A percentile compares a stretch with the other conserved stretches of the same genome.
These are phyloP conservation scores for Geodia barretti DNA, from an alignment of 37 sponge, comb jelly and placozoan species.

Conservation along the genomic window DNA sequence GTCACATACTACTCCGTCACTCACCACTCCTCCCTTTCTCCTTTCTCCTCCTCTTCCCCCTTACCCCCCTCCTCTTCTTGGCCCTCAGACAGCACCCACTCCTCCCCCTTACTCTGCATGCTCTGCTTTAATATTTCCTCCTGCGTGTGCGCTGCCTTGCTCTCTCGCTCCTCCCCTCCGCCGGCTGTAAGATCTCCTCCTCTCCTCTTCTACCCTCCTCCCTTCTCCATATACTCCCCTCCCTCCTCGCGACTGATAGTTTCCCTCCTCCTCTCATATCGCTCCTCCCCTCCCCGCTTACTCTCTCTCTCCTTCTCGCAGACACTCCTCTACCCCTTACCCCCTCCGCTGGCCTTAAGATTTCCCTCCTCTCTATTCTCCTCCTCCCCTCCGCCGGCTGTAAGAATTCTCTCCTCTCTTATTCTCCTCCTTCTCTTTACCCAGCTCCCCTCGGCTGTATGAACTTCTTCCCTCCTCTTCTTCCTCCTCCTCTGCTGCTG, in stretches of 20 bases:
- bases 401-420: not conserved
- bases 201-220: not conserved
- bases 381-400: not conserved
- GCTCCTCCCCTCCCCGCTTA: not conserved
- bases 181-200: not conserved
- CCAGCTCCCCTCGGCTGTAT: not conserved
- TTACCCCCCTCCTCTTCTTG: too few relatives aligned
- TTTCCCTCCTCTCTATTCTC: not conserved
- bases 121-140: too few relatives aligned
- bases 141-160: too few relatives aligned
- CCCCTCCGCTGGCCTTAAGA: not conserved
- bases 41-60: too few relatives aligned
- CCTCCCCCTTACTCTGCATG: too few relatives aligned
- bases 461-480: not conserved
- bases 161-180: not conserved
- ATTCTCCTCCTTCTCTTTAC: not conserved
- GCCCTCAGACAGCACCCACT: too few relatives aligned
- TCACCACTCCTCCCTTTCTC: too few relatives aligned
- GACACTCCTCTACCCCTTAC: too few relatives aligned
- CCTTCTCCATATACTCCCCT: not conserved
- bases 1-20: too few relatives aligned
- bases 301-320: too few relatives aligned
- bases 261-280: too few relatives aligned
- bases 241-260: not conserved
- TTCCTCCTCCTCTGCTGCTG: not conserved